Evolutionary conservation across 2,888 invertebrate species (phyloP), one percentile per base, ranked within the genome.

Genomic region (Hipparchia semele): DNA sequence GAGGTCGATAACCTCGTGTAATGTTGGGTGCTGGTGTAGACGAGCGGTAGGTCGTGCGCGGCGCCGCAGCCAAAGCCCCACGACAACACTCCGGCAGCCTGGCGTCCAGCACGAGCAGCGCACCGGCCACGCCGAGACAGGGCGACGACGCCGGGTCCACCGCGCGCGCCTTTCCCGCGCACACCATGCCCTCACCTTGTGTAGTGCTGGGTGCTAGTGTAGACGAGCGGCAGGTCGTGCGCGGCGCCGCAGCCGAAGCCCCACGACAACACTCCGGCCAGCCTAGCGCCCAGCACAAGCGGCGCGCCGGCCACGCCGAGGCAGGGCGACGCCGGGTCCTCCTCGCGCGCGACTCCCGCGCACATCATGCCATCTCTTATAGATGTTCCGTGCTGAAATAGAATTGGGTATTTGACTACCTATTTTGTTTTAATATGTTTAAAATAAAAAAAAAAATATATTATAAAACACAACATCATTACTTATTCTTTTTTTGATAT

Each of bases 51-150:
- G 73, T 92, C 92, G 51, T 84, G 76, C 0, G 73, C 75, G 75
- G 87, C 91, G 2, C 90, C 90, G 71, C 93, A 93, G 68, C 91
- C 91, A 64, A 87, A 88, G 33, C 93, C 93, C 91, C 91, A 93
- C 0, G 93, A 93, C 68, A 80, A 83, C 0, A 93, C n/a, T 0
- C 85, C 93, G 0, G 79, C 77, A 93, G 84, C 0, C 74, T 74
- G 0, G 82, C 88, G 0, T 73, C 46, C 1, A 86, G 77, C 33
- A 90, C 89, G 4, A 92, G 83, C 0, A 90, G 88, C 0, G 93
- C 92, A 0, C 93, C 92, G 0, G 93, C 92, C 6, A 87, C 90
- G 0, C 84, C 93, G 71, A 91, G 64, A 73, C 93, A 93, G 0
- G 86, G 80, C 0, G 80, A 75, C 66, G 85, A 75, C 66, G 85